A percentile compares a stretch with the other conserved stretches of the same genome.
These are phyloP conservation scores for Harpalus rufipes DNA, from an alignment of 2,888 invertebrate species.

Conservation along the genomic window DNA sequence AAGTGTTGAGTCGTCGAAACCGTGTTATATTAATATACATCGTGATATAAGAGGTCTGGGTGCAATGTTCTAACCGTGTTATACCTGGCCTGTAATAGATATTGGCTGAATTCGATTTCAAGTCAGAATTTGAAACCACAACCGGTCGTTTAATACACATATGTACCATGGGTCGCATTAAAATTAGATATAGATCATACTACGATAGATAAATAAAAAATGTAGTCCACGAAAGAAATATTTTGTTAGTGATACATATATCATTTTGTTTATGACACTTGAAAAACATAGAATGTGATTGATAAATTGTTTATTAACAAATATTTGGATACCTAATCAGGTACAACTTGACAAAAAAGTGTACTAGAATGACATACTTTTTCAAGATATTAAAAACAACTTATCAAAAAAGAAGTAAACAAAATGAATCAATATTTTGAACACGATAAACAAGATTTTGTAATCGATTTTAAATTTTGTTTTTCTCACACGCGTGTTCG, in stretches of 20 bases:
- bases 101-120: no score
- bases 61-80: no score
- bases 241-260: background rate
- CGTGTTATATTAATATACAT: no score
- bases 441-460: slow-evolving; percentile 36
- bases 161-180: no score
- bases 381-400: slow-evolving; percentile 23
- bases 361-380: slow-evolving; percentile 13
- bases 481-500: slow-evolving; percentile 24
- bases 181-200: no score
- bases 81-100: no score
- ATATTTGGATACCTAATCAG: background rate
- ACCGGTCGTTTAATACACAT: no score
- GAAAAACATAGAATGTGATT: background rate
- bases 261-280: background rate
- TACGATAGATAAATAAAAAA: no score
- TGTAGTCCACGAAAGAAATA: no score
- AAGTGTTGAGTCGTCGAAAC: no score
- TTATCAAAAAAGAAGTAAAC: slow-evolving; percentile 36
- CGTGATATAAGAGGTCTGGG: no score
- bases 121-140: no score
- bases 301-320: background rate
- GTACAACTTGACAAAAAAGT: background rate
- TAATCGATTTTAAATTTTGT: slow-evolving; percentile 49
- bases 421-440: slow-evolving; percentile 28